Conservation (phyloP, 1,140 invertebrate species). For the Diabrotica virgifera region DNA sequence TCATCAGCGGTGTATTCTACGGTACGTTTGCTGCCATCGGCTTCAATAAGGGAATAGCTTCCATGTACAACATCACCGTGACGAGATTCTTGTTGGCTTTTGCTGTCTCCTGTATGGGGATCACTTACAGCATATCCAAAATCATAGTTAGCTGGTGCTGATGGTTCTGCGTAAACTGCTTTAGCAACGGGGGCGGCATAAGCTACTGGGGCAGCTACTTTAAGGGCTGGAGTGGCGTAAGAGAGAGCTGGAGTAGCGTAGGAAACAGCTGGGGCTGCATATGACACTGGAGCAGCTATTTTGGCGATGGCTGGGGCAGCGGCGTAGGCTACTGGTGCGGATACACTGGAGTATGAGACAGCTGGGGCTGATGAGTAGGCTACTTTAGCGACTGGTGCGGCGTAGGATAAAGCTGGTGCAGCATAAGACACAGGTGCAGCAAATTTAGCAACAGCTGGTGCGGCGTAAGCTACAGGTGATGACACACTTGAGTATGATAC, state of each 20-base stretch:
- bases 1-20: conserved; percentile 55
- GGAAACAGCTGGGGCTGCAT: conserved; percentile 6
- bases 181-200: conserved; percentile 39
- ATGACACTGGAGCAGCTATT: too few species aligned
- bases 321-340: conserved; percentile 18
- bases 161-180: conserved; percentile 25
- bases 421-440: not conserved
- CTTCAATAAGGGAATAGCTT: conserved; percentile 49
- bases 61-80: conserved; percentile 33
- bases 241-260: conserved; percentile 14
- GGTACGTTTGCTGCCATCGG: conserved; percentile 54
- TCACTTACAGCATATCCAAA: conserved; percentile 42
- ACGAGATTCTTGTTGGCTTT: conserved; percentile 35
- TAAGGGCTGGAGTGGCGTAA: conserved; percentile 21
- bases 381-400: not conserved
- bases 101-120: conserved; percentile 51
- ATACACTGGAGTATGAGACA: conserved; percentile 10
- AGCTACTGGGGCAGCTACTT: conserved; percentile 24
- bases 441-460: conserved; percentile 1
- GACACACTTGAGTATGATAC: conserved; percentile 34
- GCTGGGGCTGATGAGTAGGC: conserved; percentile 28
- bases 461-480: conserved; percentile 11
- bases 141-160: conserved; percentile 34
- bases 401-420: not conserved
- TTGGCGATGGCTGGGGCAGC: conserved; percentile 9